Base-by-base conservation (phyloP, 2,888 invertebrate genomes). In the Fissipunctia ypsillon region DNA sequence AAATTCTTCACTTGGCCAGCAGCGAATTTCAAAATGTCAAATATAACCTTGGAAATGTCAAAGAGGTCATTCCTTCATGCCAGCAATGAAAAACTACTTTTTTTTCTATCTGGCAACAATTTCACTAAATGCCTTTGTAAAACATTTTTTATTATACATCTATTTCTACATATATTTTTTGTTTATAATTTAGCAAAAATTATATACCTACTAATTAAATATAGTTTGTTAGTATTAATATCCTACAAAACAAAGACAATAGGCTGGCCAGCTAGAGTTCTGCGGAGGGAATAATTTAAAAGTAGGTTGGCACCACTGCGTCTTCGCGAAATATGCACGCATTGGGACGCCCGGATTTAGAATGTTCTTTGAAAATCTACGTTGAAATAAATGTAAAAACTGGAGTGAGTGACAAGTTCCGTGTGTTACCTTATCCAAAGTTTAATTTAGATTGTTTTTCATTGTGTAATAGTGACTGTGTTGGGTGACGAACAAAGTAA, bases 301-400 rank as follows among this genome's bases (percentile, higher is more conserved):
- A 70, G 84, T 86, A 93, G 87, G 94, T 95, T 96, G 96, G 95
- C 89, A 94, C 84, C 86, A 92, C 87, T 94, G 94, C 87, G 90
- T 93, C 93, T 91, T 94, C 95, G 94, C 95, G 96, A 96, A 96
- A 96, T 93, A 93, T 96, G 96, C 95, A 95, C 94, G 96, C 94
- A 95, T 94, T 93, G 95, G 87, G 95, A 96, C 96, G 96, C 96
- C 94, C 92, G 93, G 92, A 93, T 93, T 95, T 94, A 93, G 95
- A 95, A 94, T 95, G 93, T 95, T 94, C 94, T 91, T 94, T 94
- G 91, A 94, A 95, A 93, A 93, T 92, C 93, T 93, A 91, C 92
- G 92, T 92, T 94, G 90, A 94, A 93, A 87, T 91, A 87, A 83
- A 91, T 91, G 88, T 91, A 91, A 93, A 92, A 91, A 88, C 87